Base-by-base conservation (phyloP, 1,140 invertebrate genomes). In the Ostrea edulis region DNA sequence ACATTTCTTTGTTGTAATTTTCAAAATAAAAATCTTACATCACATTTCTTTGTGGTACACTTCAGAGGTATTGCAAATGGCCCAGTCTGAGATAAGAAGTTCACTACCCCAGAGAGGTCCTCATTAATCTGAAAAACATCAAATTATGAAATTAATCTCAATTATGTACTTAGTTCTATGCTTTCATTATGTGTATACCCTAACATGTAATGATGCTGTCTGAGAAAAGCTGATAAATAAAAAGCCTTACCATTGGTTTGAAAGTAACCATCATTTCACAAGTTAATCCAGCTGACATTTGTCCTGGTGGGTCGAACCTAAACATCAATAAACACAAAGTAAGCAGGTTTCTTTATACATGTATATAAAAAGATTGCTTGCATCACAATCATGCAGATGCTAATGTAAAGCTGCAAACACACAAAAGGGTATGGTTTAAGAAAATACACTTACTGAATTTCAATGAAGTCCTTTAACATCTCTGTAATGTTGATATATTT, bases 11-110 rank as follows among this genome's bases (percentile, higher is more conserved):
- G n/a, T n/a, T n/a, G n/a, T n/a, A n/a, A n/a, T 9, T 20, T 17
- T 20, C 4, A 29, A 29, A 29, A 35, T 51, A 55, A 84, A 53
- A 58, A 29, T 93, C 92, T 93, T 92, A 95, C 95, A 89, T 94
- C 93, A 93, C 94, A 95, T 90, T 95, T 95, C 91, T 95, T 95
- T 35, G 94, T 95, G n/a, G 92, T 93, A 90, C 94, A 95, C 82
- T 89, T 88, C 4, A 95, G 90, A 25, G 94, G 94, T 85, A 95
- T 93, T 17, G 92, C 89, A 87, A 95, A 95, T 25, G 93, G 93
- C 3, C 94, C 94, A 68, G 94, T 95, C 91, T 95, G 94, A 17
- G 94, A 92, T 54, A 95, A 89, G 87, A 95, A 95, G 85, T 93
- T 93, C 14, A 95, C 93, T 77, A 94, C 93, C 55, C 95, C 95